phyloP scores from a whole-genome alignment of 2,888 invertebrate genomes.

The Lamellibrachia satsuma region DNA sequence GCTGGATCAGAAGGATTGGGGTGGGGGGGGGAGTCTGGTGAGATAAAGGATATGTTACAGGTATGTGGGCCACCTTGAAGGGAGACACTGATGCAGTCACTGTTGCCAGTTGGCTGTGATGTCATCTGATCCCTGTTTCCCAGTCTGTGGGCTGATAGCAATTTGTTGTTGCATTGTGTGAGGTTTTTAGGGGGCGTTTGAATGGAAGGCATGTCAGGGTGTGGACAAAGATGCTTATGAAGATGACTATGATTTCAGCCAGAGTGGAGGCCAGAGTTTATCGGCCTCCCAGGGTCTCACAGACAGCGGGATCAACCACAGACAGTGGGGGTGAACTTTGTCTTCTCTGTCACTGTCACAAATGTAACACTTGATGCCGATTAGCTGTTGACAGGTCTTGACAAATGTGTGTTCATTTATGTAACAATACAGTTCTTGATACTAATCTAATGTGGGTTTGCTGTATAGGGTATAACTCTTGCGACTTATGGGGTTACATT shows the following conservation, averaged over 20 bases:
- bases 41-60: neutral
- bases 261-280: neutral
- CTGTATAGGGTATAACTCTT: neutral
- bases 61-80: neutral
- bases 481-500: neutral
- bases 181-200: neutral
- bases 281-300: neutral
- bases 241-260: neutral
- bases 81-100: neutral
- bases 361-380: neutral
- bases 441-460: neutral
- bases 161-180: neutral
- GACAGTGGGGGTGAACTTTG: neutral
- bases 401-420: neutral
- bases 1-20: neutral
- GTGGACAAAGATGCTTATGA: neutral
- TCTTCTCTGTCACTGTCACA: neutral
- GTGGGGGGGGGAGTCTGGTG: neutral
- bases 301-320: neutral
- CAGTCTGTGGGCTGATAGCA: neutral
- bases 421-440: neutral
- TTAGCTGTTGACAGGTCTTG: neutral
- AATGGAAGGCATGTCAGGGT: neutral
- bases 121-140: neutral
- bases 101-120: neutral